Conservation (phyloP, 2,797 vertebrate species). For the Coccyzus lansbergi region DNA sequence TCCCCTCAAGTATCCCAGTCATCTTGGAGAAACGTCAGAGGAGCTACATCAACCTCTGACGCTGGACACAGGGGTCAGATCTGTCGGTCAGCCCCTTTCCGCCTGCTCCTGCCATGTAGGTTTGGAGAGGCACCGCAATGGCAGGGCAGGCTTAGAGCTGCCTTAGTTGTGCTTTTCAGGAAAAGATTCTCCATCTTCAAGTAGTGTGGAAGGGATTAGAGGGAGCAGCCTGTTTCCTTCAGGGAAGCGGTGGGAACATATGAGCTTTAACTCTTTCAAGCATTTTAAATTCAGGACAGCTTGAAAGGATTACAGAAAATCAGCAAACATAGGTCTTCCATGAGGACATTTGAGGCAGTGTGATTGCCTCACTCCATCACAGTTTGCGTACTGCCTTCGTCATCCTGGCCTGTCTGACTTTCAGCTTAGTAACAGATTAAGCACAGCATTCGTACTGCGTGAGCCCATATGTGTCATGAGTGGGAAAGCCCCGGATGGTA, state of each 20-base stretch:
- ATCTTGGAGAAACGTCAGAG: not conserved
- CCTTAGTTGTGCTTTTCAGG: not conserved
- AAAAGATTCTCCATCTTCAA: not conserved
- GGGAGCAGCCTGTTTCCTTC: not conserved
- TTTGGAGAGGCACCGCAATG: not conserved
- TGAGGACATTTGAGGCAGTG: accelerated
- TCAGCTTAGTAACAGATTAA: not conserved
- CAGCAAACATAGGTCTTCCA: accelerated
- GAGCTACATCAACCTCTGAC: not conserved
- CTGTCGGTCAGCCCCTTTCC: accelerated
- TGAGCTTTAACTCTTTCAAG: not conserved
- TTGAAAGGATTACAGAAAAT: not conserved
- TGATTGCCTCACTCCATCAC: not conserved
- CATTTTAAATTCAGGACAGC: not conserved
- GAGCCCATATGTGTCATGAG: accelerated
- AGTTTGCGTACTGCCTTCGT: accelerated
- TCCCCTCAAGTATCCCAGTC: not conserved
- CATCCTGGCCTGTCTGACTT: not conserved
- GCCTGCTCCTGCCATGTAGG: not conserved
- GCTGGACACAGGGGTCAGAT: not conserved
- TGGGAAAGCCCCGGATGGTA: not conserved
- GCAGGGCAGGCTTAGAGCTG: not conserved
- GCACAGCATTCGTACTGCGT: accelerated
- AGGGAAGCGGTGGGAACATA: accelerated
- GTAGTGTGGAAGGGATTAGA: not conserved